Base-by-base conservation (phyloP, 2,888 invertebrate species). In the Alloscopus bannaensis region DNA sequence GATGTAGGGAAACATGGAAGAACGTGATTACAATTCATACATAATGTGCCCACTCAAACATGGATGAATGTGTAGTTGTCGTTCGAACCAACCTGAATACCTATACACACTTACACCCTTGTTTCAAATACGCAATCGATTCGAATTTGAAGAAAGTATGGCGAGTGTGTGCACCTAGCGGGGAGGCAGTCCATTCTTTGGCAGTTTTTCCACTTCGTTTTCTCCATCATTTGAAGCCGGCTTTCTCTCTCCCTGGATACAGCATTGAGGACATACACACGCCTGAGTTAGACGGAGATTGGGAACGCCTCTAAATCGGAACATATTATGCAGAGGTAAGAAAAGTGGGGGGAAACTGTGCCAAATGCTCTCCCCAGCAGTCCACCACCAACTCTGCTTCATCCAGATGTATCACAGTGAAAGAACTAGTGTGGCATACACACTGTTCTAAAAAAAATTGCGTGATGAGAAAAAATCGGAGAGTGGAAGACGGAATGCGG, bases 241-340 rank as follows among this genome's bases (percentile, higher is more conserved):
- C n/a, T 16, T 55, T 55, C 55, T 50, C 50, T 50, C 50, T 4
- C 20, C 18, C 50, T n/a, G 6, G 6, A 4, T 50, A 16, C 50
- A 13, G 36, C 36, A 36, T 8, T 6, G n/a, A 47, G 50, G 13
- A 47, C n/a, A n/a, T n/a, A n/a, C n/a, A n/a, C n/a, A n/a, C n/a
- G n/a, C n/a, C n/a, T n/a, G n/a, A 22, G 3, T 26, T n/a, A 55
- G 22, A 29, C 16, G 24, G 29, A n/a, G 66, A 52, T 31, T n/a
- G 64, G 68, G 59, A 68, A 76, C 60, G 75, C 68, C 75, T 76
- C 29, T 45, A 50, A 66, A 76, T 76, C 75, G 59, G n/a, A 60
- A 31, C 36, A 26, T 31, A 26, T 68, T 75, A 42, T 76, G 68
- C 57, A 57, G 73, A 52, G 29, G 50, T 2, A 50, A 52, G 57